Evolutionary conservation across 2,797 vertebrate genomes (phyloP).

Genomic region (Orientallactaga sibirica): DNA sequence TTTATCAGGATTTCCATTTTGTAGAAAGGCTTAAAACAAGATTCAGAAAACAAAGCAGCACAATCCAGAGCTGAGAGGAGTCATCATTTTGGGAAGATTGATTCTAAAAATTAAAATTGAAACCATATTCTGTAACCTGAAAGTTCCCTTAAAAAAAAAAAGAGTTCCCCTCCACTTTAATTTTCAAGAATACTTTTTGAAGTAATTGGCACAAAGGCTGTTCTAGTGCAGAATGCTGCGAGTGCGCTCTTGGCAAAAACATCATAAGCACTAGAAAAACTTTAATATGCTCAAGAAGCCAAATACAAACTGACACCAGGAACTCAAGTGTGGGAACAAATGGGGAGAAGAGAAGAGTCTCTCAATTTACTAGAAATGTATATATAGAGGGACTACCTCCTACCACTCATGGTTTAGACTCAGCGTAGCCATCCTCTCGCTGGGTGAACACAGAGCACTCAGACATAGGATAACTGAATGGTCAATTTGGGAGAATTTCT

Average conservation of each 20-base stretch:
- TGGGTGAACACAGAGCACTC: slow-evolving; percentile 91
- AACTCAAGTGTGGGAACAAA: slow-evolving; percentile 89
- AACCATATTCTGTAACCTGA: slow-evolving; percentile 87
- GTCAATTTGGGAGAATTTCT: slow-evolving; percentile 89
- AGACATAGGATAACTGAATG: slow-evolving; percentile 93
- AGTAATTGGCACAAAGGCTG: slow-evolving; percentile 91
- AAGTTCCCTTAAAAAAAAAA: slow-evolving; percentile 84
- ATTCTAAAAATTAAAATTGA: slow-evolving; percentile 88
- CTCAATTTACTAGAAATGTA: slow-evolving; percentile 92
- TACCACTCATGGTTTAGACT: slow-evolving; percentile 91
- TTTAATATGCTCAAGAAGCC: slow-evolving; percentile 94
- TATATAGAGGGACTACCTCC: slow-evolving; percentile 92
- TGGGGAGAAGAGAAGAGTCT: slow-evolving; percentile 87
- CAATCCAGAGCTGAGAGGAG: slow-evolving; percentile 73
- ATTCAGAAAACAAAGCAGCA: slow-evolving; percentile 58
- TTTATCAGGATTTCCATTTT: slow-evolving; percentile 83
- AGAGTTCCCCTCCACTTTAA: slow-evolving; percentile 79
- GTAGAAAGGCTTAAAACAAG: slow-evolving; percentile 59
- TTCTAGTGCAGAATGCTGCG: slow-evolving; percentile 90
- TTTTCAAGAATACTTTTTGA: slow-evolving; percentile 90
- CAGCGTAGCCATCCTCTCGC: slow-evolving; percentile 86
- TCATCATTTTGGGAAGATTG: slow-evolving; percentile 81
- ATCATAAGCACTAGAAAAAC: slow-evolving; percentile 92
- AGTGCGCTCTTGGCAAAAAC: slow-evolving; percentile 95
- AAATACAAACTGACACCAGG: slow-evolving; percentile 94